Base-by-base conservation (phyloP, 1,140 invertebrate genomes). In the Colletes gigas region DNA sequence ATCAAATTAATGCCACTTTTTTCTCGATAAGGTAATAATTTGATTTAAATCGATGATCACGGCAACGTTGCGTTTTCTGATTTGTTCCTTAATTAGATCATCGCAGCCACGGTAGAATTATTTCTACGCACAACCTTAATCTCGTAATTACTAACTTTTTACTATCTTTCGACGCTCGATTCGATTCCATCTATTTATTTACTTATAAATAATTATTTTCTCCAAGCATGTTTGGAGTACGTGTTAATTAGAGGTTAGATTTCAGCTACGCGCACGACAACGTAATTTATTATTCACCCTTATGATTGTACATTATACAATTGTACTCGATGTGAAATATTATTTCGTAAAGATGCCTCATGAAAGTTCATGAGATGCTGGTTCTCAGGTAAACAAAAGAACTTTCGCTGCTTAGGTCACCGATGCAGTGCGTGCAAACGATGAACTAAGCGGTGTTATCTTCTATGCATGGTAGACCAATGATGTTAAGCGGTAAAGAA, bases 331-430 rank as follows among this genome's bases (percentile, higher is more conserved):
- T 71, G 60, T 75, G 67, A 82, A 84, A 83, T 82, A 81, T 88
- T 89, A 83, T 90, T 91, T 90, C 85, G 89, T 78, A 89, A 91
- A 90, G 82, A 63, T 81, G 75, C 71, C 85, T 87, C 86, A 82
- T 83, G 82, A 82, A 83, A 91, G 84, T 87, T 74, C 82, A 89
- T 85, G 88, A 76, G 55, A 82, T 66, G 65, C 76, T 59, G 60
- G 68, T 86, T 86, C 71, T 74, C 67, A 72, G 77, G 66, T 69
- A 62, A 83, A 86, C 84, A 86, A 86, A 86, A 85, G 84, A 85
- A 86, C 83, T 86, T 86, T 86, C 83, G 75, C 84, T 54, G 75
- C 83, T 70, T 60, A 15, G 83, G 74, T 85, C 79, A 82, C 65
- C 60, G 73, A 70, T 84, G 83, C 72, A 70, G 55, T 39, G 81